These are phyloP conservation scores for Ceyx melanurus DNA, from an alignment of 2,113 vertebrate genomes.

Conservation along the genomic window DNA sequence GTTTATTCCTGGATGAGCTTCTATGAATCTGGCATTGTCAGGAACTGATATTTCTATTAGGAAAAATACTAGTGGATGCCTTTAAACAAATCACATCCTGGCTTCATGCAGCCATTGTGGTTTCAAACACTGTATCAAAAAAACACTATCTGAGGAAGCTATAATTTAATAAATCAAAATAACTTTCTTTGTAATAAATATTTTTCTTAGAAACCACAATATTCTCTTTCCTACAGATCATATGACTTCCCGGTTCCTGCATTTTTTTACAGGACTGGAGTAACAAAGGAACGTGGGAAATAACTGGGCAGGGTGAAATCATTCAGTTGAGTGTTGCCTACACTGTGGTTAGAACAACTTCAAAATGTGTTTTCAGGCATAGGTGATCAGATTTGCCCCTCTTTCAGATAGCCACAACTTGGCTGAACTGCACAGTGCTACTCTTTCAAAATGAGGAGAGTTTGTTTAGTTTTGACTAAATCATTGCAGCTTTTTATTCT, in stretches of 20 bases:
- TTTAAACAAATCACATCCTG: slow-evolving; percentile 47
- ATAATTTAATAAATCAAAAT: slow-evolving; percentile 63
- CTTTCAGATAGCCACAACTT: not conserved
- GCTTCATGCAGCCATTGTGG: not conserved
- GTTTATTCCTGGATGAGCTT: slow-evolving; percentile 28
- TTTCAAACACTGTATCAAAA: slow-evolving; percentile 22
- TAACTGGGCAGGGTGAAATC: not conserved
- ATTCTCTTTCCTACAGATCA: slow-evolving; percentile 13
- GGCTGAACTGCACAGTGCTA: not conserved
- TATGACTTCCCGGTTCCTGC: slow-evolving; percentile 18
- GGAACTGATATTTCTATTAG: slow-evolving; percentile 34
- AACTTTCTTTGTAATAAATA: slow-evolving; percentile 39
- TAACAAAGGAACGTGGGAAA: slow-evolving; percentile 29
- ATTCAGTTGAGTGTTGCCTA: not conserved
- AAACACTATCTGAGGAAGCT: not conserved
- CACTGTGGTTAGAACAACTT: not conserved
- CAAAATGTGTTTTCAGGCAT: not conserved
- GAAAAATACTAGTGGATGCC: slow-evolving; percentile 31
- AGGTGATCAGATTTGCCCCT: not conserved
- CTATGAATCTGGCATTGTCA: not conserved
- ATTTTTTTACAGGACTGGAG: slow-evolving; percentile 13
- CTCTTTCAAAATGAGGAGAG: not conserved
- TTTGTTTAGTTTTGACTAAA: not conserved
- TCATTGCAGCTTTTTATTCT: not conserved
- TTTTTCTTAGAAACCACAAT: slow-evolving; percentile 53